Conservation (phyloP, 2,797 vertebrate genomes). For the Crocodylus rhombifer region DNA sequence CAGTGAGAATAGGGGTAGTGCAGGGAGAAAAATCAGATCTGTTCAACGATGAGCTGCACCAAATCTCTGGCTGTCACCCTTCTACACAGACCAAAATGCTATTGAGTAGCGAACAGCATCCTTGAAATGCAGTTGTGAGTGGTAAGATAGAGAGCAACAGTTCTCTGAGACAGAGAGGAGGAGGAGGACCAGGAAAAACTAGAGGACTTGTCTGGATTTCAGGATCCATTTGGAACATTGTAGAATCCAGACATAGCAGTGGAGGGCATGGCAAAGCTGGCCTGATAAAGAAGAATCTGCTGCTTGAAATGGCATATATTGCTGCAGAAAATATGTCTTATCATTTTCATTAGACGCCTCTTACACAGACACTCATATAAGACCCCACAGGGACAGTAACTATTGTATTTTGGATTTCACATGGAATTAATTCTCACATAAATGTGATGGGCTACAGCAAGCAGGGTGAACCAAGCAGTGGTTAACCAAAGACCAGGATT, state of each 20-base stretch:
- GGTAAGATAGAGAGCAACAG: not conserved
- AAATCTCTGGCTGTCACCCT: not conserved
- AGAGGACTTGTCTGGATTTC: not conserved
- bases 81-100: not conserved
- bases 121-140: not conserved
- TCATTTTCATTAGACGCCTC: not conserved
- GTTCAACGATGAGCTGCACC: not conserved
- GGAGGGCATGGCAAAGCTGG: fast-evolving
- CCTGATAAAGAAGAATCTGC: not conserved
- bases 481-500: not conserved
- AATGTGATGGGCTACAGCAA: not conserved
- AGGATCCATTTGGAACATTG: not conserved
- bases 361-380: not conserved
- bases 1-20: not conserved
- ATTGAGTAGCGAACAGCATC: not conserved
- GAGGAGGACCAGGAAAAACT: not conserved
- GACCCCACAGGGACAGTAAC: not conserved
- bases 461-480: not conserved
- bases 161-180: not conserved
- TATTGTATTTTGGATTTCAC: not conserved
- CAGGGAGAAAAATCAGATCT: not conserved
- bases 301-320: not conserved
- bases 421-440: not conserved
- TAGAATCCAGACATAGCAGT: not conserved
- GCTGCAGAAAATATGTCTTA: not conserved